Evolutionary conservation across 1,140 invertebrate species (phyloP).

Genomic region (Belonocnema kinseyi): DNA sequence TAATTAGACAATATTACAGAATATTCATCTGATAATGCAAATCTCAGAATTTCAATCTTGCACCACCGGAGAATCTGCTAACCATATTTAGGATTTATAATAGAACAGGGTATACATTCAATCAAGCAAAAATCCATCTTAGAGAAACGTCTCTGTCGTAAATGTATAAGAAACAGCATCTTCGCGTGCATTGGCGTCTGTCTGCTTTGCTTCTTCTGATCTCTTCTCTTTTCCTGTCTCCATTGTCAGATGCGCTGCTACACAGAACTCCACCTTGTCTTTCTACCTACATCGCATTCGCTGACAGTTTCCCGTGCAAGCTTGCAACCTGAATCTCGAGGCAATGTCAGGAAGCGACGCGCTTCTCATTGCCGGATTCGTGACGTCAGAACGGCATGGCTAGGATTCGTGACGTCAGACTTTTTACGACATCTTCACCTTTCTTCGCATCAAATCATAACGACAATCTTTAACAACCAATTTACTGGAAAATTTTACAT

Average conservation of each 20-base stretch:
- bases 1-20: too few relatives aligned
- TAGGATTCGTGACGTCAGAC: conserved; percentile 22
- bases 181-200: conserved; percentile 8
- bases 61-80: background rate
- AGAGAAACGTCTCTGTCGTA: conserved; percentile 11
- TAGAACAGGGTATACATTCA: background rate
- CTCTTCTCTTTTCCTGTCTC: conserved; percentile 49
- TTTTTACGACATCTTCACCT: conserved; percentile 8
- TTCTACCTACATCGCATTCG: conserved; percentile 50
- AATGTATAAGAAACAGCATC: conserved; percentile 1
- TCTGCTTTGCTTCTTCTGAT: conserved; percentile 37
- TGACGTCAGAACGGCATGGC: conserved; percentile 1
- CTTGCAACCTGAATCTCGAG: conserved; percentile 53
- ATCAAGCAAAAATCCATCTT: background rate
- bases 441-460: background rate
- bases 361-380: conserved; percentile 13
- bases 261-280: conserved; percentile 45
- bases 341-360: conserved; percentile 13
- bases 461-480: background rate
- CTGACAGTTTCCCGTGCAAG: conserved; percentile 57
- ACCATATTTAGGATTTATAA: background rate
- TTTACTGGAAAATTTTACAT: background rate
- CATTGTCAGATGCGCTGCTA: conserved; percentile 47
- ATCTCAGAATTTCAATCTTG: background rate
- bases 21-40: too few relatives aligned